Evolutionary conservation across 2,888 invertebrate species (phyloP).

Genomic region (Stictocephala bisonia): DNA sequence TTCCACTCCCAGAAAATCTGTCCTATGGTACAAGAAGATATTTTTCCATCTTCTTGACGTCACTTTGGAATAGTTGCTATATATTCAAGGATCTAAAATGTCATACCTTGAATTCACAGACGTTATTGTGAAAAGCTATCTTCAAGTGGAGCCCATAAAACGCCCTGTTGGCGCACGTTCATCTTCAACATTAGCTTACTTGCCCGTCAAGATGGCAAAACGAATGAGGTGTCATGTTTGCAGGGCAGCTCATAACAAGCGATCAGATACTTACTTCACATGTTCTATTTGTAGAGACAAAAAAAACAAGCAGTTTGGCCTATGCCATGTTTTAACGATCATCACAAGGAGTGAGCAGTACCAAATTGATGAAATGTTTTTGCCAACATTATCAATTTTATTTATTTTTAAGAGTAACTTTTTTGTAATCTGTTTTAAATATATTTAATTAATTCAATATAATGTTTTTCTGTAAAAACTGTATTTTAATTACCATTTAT

Average conservation of each 20-base stretch:
- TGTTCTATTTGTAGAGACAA: constrained; percentile 39
- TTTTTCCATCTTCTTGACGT: constrained; percentile 41
- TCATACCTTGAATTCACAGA: constrained; percentile 24
- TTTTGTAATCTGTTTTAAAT: no score
- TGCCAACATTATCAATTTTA: no score
- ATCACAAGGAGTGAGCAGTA: constrained; percentile 12
- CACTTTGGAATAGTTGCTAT: constrained; percentile 38
- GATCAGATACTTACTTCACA: constrained; percentile 30
- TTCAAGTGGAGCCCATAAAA: constrained; percentile 30
- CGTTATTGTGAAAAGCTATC: constrained; percentile 27
- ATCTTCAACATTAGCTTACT: constrained; percentile 3
- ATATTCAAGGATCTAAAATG: neutral
- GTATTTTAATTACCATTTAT: no score
- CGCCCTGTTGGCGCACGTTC: neutral
- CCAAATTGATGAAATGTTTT: neutral
- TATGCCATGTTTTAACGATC: constrained; percentile 23
- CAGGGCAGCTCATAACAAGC: constrained; percentile 26
- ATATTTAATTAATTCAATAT: no score
- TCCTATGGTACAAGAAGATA: constrained; percentile 43
- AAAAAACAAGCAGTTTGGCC: constrained; percentile 19
- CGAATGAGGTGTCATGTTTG: constrained; percentile 38
- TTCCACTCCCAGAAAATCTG: constrained; percentile 35
- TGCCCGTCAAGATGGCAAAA: constrained; percentile 35
- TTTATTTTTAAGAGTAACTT: neutral
- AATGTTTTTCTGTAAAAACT: no score